Base-by-base conservation (phyloP, 2,888 invertebrate genomes). In the Trisateles emortualis region DNA sequence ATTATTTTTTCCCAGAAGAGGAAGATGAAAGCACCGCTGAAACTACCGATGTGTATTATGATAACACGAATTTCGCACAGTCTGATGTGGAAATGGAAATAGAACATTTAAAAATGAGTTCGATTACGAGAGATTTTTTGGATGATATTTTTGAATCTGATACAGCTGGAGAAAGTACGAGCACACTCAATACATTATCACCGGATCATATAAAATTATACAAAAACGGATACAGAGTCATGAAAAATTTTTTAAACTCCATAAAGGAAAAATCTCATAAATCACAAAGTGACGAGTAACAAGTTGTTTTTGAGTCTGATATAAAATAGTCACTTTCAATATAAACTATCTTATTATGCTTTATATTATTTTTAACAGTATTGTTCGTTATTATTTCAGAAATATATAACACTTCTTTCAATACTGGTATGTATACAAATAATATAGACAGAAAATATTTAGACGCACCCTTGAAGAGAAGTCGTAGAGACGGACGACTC, bases 1-100 rank as follows among this genome's bases (percentile, higher is more conserved):
- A 92, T 70, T 91, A 87, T 50, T 92, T 92, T 69, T 91, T 92
- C 52, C 92, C 92, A 42, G 91, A 91, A 78, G 90, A 90, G n/a
- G 77, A 70, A 29, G 84, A 82, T 24, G 79, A 81, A 38, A 60
- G 48, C 29, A 76, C 55, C 16, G 72, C 59, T 22, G 86, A 85
- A 68, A 72, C 72, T 2, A 83, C 82, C 38, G 88, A 90, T 50
- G 50, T 69, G 6, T 87, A 90, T 65, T 87, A 90, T 35, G 90
- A 91, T 52, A 66, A 64, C 17, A 62, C 83, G 6, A 79, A 77
- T 54, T 58, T 81, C 26, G 76, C 83, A 10, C 59, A 83, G 35
- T 79, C 88, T 39, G 91, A 90, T 55, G 74, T 89, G 11, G 78
- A 84, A 44, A 68, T 81, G 29, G 90, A 89, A 83, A 87, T 90